Evolutionary conservation across 2,888 invertebrate species (phyloP).

Genomic region (Piscicola geometra): DNA sequence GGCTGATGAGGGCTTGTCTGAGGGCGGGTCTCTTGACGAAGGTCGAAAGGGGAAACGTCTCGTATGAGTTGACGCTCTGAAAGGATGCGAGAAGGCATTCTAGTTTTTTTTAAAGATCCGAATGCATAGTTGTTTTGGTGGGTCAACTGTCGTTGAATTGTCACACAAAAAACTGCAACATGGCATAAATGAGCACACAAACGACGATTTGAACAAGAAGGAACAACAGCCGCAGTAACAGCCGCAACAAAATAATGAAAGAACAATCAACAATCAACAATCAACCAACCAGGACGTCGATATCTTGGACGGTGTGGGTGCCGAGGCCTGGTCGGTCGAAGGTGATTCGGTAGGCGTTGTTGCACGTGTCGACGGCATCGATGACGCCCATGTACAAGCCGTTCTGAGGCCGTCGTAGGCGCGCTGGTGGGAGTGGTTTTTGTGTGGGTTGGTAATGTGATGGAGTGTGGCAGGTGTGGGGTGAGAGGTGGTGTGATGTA

Average conservation of each 20-base stretch:
- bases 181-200: too few species aligned
- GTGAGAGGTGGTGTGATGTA: neutral
- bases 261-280: neutral
- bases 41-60: constrained; percentile 78
- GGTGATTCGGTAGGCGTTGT: constrained; percentile 86
- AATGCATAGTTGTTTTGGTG: too few species aligned
- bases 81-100: too few species aligned
- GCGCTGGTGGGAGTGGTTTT: too few species aligned
- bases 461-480: neutral
- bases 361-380: constrained; percentile 89
- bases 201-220: too few species aligned
- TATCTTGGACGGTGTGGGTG: constrained; percentile 91
- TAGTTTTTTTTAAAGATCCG: too few species aligned
- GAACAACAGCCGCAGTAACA: neutral
- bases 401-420: constrained; percentile 85
- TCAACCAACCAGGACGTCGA: constrained; percentile 72
- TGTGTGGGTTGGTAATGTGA: too few species aligned
- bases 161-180: neutral
- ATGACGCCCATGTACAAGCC: constrained; percentile 88
- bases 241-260: neutral
- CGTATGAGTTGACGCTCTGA: constrained; percentile 79
- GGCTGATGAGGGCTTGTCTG: constrained; percentile 48
- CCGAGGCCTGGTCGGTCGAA: constrained; percentile 88
- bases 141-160: too few species aligned
- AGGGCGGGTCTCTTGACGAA: constrained; percentile 58